These are phyloP conservation scores for Heliconius melpomene DNA, from an alignment of 1,140 invertebrate species.

Conservation along the genomic window DNA sequence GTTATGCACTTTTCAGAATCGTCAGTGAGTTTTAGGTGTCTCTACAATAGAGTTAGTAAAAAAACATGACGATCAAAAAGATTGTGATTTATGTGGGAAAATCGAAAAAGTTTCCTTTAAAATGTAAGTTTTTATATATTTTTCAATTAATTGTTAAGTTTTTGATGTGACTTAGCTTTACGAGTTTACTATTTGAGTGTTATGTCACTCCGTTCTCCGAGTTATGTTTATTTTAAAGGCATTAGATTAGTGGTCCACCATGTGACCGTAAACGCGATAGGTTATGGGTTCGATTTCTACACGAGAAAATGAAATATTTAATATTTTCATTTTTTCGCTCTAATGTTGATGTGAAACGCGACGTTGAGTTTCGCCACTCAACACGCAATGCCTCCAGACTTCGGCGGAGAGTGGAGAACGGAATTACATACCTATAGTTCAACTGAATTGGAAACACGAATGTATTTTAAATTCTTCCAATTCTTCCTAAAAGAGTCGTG, in stretches of 20 bases:
- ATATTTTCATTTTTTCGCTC: neutral
- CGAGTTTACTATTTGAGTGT: too few relatives aligned
- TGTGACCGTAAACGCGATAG: too few relatives aligned
- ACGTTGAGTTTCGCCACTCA: too few relatives aligned
- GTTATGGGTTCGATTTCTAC: too few relatives aligned
- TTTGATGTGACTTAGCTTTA: neutral
- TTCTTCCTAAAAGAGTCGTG: too few relatives aligned
- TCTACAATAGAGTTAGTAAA: conserved; percentile 38
- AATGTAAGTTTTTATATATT: conserved; percentile 36
- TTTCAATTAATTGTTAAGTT: neutral
- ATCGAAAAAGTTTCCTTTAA: conserved; percentile 25
- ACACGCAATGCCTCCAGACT: too few relatives aligned
- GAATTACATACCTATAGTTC: too few relatives aligned
- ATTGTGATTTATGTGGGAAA: conserved; percentile 44
- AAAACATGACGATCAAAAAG: conserved; percentile 47
- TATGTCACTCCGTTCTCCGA: too few relatives aligned
- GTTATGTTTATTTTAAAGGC: neutral
- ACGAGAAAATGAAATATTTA: neutral
- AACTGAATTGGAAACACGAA: too few relatives aligned
- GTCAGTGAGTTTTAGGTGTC: conserved; percentile 48
- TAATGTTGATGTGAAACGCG: too few relatives aligned
- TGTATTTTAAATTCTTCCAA: too few relatives aligned
- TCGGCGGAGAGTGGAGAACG: too few relatives aligned
- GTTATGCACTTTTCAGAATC: conserved; percentile 43
- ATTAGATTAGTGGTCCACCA: neutral